Base-by-base conservation (phyloP, 2,113 vertebrate species). In the Canis aureus region DNA sequence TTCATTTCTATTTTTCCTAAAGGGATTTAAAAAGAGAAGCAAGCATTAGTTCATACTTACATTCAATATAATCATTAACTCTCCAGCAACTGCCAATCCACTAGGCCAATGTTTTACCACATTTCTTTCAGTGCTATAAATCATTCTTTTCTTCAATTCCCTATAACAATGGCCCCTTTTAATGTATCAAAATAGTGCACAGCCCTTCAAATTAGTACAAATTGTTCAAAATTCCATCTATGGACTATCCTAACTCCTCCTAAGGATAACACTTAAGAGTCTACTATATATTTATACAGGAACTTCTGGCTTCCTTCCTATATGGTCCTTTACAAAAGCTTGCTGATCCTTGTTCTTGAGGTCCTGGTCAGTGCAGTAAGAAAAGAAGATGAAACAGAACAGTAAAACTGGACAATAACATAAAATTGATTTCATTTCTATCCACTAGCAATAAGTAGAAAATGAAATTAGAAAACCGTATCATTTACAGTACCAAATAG, bases 1-100 rank as follows among this genome's bases (percentile, higher is more conserved):
- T 99, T 99, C 99, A 99, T 99, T 98, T 99, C 99, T 97, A 97
- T 95, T 98, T 98, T 98, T 97, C 98, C 98, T 98, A 76, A 35
- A 94, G 88, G 38, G 69, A 81, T 78, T 53, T 69, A 91, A 91
- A 96, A 25, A 89, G 67, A 97, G 55, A 81, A 55, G 76, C 22
- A 87, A 55, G 3, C 35, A 60, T 95, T 93, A 96, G 80, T 73
- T 53, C 20, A 74, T 16, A 67, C 8, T 49, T 19, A 94, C 17
- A 64, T 23, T 55, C 79, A 86, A 51, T 78, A 74, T 51, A 22
- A 35, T 59, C 17, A 82, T 2, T 53, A 73, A n/a, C 27, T 78
- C 51, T 55, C 62, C 12, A 35, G 7, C 38, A 86, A 3, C 53
- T 82, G 27, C 22, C 55, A 87, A 71, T 38, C 17, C 8, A 76